These are phyloP conservation scores for Aplodontia rufa DNA, from an alignment of 2,113 vertebrate genomes.

Conservation along the genomic window DNA sequence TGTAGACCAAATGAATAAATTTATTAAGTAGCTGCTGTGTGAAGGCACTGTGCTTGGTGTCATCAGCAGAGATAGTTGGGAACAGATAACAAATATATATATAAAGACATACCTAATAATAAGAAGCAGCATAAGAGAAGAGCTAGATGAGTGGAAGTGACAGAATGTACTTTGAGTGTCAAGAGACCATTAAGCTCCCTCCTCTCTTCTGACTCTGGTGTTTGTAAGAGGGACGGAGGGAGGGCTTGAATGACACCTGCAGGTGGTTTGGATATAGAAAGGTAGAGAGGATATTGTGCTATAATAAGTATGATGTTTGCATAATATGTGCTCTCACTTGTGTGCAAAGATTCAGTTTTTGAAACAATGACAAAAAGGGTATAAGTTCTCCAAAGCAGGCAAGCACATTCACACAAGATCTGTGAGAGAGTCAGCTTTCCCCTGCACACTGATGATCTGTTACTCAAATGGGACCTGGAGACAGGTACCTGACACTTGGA, in stretches of 20 bases:
- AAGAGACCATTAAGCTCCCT: background rate
- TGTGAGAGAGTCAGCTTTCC: background rate
- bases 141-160: background rate
- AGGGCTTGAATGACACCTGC: background rate
- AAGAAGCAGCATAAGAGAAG: background rate
- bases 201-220: background rate
- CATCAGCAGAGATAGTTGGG: background rate
- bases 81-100: background rate
- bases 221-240: background rate
- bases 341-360: slow-evolving; percentile 14
- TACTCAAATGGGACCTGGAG: background rate
- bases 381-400: background rate
- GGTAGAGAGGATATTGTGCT: background rate
- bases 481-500: background rate
- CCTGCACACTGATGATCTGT: background rate
- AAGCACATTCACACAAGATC: background rate
- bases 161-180: background rate
- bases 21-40: background rate
- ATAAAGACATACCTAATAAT: background rate
- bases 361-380: slow-evolving; percentile 26
- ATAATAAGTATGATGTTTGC: background rate
- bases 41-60: background rate
- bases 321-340: background rate
- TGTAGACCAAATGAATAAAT: slow-evolving; percentile 23
- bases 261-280: background rate